Conservation (phyloP, 2,797 vertebrate species). For the Zalophus californianus region DNA sequence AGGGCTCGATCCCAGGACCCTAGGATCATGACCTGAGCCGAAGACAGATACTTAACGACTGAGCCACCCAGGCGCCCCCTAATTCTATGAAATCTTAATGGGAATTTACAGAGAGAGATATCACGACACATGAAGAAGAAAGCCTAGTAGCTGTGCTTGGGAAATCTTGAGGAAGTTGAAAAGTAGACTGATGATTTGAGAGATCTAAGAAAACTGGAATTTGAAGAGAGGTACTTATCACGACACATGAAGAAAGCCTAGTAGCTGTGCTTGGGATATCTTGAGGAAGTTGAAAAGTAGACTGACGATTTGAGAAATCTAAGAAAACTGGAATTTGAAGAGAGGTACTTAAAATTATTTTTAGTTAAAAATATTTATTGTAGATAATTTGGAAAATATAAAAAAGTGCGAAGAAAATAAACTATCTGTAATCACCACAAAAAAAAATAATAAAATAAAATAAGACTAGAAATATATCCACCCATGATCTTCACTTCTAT, state of each 20-base stretch:
- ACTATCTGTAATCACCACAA: background rate
- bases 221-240: background rate
- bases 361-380: background rate
- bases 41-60: too few relatives aligned
- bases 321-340: conserved; percentile 9
- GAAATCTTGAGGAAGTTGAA: background rate
- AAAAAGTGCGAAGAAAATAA: background rate
- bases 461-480: background rate
- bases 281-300: background rate
- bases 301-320: background rate
- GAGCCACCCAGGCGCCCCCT: too few relatives aligned
- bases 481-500: background rate
- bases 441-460: background rate
- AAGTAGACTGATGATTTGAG: background rate
- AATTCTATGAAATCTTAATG: conserved; percentile 2
- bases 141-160: background rate
- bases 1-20: too few relatives aligned
- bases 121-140: background rate
- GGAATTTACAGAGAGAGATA: background rate
- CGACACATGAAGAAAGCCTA: background rate
- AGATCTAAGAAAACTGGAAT: conserved; percentile 7
- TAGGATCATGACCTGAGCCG: too few relatives aligned
- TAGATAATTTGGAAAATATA: background rate
- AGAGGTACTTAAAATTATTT: background rate
- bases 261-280: background rate